A percentile compares a stretch with the other conserved stretches of the same genome.
phyloP scores from a whole-genome alignment of 2,888 invertebrate species.

The Glyphotaelius pellucidus region DNA sequence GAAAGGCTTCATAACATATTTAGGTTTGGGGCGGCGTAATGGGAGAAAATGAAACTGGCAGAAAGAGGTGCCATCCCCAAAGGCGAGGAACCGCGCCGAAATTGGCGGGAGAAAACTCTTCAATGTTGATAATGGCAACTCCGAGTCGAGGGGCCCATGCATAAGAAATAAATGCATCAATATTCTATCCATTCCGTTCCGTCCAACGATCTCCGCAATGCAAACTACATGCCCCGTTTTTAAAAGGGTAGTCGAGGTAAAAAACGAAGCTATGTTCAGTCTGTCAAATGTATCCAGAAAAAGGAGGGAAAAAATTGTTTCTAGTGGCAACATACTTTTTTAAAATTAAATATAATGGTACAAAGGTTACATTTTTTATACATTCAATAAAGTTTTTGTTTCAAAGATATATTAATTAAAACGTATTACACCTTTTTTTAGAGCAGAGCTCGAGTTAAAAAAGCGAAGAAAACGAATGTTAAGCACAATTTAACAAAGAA shows the following conservation, averaged over 20 bases:
- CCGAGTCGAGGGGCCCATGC: slow-evolving; percentile 18
- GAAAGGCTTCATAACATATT: slow-evolving; percentile 37
- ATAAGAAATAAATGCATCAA: slow-evolving; percentile 21
- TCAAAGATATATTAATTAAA: no score
- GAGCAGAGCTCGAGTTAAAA: no score
- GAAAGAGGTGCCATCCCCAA: not conserved
- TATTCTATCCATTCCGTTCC: not conserved
- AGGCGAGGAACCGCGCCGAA: not conserved
- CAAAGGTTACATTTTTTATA: no score
- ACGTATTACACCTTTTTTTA: no score
- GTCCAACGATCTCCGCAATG: not conserved
- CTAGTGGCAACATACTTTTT: not conserved
- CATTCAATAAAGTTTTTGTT: no score
- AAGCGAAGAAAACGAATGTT: no score
- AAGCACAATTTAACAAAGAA: no score
- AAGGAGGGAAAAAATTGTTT: not conserved
- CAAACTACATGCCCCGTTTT: not conserved
- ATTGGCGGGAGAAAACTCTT: slow-evolving; percentile 36
- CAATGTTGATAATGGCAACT: slow-evolving; percentile 34
- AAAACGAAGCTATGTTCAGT: not conserved
- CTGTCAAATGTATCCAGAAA: not conserved
- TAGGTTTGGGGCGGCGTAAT: not conserved
- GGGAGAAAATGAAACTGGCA: not conserved
- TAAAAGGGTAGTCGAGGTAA: not conserved
- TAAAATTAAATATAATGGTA: no score